Conservation (phyloP, 2,888 invertebrate genomes). For the Amorpha juglandis region DNA sequence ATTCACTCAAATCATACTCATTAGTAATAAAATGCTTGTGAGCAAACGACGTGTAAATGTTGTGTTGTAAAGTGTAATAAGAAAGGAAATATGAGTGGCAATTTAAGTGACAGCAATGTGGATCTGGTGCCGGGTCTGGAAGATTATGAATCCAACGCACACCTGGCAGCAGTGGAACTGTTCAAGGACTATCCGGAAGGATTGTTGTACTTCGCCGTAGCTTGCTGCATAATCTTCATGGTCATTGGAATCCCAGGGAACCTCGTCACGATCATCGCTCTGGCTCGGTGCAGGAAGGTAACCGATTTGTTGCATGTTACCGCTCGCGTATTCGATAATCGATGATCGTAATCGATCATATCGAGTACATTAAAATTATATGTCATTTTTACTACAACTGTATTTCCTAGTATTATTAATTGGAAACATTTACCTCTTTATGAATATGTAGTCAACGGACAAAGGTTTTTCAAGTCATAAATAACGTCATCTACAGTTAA, state of each 20-base stretch:
- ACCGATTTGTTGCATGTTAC: conserved; percentile 32
- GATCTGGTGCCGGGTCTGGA: conserved; percentile 50
- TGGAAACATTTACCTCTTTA: neutral
- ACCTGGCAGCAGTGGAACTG: conserved; percentile 71
- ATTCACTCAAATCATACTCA: conserved; percentile 54
- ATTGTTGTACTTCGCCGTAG: conserved; percentile 87
- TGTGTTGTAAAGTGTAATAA: conserved; percentile 36
- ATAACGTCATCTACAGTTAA: neutral
- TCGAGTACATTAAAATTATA: too few species aligned
- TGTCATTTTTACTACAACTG: too few species aligned
- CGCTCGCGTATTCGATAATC: neutral
- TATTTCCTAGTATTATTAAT: too few species aligned
- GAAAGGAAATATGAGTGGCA: conserved; percentile 40
- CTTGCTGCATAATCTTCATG: conserved; percentile 89
- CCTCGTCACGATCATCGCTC: conserved; percentile 89
- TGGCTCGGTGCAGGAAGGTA: conserved; percentile 90
- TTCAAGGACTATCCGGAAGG: conserved; percentile 88
- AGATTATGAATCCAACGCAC: conserved; percentile 54
- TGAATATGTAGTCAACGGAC: neutral
- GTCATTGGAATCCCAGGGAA: conserved; percentile 92
- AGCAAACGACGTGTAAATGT: conserved; percentile 45
- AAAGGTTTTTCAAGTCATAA: conserved; percentile 8
- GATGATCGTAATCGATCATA: too few species aligned
- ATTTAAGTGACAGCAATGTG: neutral
- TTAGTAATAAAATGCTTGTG: conserved; percentile 60